Evolutionary conservation across 2,888 invertebrate genomes (phyloP).

Genomic region (Zonitis immaculata): DNA sequence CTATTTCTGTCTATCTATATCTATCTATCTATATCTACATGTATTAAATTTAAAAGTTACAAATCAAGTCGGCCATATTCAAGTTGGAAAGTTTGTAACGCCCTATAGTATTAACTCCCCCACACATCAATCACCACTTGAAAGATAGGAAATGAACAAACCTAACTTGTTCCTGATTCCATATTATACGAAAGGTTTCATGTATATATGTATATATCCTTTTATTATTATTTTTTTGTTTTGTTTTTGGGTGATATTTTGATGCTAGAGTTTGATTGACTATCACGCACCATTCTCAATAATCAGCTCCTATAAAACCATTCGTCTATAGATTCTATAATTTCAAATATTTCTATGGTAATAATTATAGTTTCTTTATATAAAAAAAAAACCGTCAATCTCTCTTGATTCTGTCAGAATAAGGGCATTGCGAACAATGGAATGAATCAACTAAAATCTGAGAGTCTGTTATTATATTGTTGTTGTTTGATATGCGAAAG

Average conservation of each 20-base stretch:
- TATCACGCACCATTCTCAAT: slow-evolving; percentile 29
- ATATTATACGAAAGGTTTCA: slow-evolving; percentile 26
- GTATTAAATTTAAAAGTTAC: slow-evolving; percentile 16
- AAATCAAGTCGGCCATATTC: slow-evolving; percentile 32
- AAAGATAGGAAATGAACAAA: slow-evolving; percentile 51
- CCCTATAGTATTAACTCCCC: slow-evolving; percentile 28
- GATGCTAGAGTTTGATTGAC: slow-evolving; percentile 35
- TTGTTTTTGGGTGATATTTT: slow-evolving; percentile 31
- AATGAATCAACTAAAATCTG: background rate
- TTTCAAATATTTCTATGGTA: no score
- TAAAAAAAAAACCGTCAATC: background rate
- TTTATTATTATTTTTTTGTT: no score
- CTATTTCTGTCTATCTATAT: background rate
- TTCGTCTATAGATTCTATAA: no score
- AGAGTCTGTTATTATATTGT: background rate
- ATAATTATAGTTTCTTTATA: no score
- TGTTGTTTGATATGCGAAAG: background rate
- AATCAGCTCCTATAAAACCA: no score
- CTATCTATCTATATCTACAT: no score
- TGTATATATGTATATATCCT: no score
- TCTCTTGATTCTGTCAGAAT: background rate
- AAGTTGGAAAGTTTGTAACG: slow-evolving; percentile 30
- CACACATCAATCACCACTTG: slow-evolving; percentile 48
- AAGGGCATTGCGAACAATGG: background rate
- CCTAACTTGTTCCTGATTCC: slow-evolving; percentile 43